These are phyloP conservation scores for Eupsilia transversa DNA, from an alignment of 2,888 invertebrate genomes.

Conservation along the genomic window DNA sequence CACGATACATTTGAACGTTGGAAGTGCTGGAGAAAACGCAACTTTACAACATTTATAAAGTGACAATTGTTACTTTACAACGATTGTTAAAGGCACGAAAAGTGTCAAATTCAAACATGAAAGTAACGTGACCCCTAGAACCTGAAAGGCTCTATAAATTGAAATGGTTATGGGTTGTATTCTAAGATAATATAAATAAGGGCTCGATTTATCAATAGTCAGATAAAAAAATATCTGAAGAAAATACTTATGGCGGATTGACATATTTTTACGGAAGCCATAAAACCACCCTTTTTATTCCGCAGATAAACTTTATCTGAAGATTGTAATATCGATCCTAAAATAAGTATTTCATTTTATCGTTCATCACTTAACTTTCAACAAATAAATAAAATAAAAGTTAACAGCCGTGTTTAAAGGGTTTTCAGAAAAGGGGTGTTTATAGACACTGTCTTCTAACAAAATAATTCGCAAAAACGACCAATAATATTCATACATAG, in stretches of 20 bases:
- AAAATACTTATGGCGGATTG: background rate
- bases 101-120: background rate
- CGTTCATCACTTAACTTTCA: background rate
- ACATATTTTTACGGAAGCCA: background rate
- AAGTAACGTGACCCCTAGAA: background rate
- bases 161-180: background rate
- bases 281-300: background rate
- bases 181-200: background rate
- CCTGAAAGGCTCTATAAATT: background rate
- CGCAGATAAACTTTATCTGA: background rate
- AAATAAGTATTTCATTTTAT: background rate
- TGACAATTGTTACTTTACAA: no score
- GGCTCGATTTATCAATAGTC: background rate
- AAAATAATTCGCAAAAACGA: background rate
- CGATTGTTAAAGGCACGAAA: no score
- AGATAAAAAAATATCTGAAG: background rate
- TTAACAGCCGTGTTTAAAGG: no score
- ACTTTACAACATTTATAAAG: background rate
- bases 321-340: background rate
- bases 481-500: no score
- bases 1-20: constrained; percentile 14
- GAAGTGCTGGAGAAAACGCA: background rate
- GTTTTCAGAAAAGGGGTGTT: background rate
- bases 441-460: background rate
- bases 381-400: background rate